Percentiles rank a stretch among this genome's conserved stretches.
Conservation (phyloP, 35 echinoderm and acorn worm species). For the Eucidaris tribuloides region DNA sequence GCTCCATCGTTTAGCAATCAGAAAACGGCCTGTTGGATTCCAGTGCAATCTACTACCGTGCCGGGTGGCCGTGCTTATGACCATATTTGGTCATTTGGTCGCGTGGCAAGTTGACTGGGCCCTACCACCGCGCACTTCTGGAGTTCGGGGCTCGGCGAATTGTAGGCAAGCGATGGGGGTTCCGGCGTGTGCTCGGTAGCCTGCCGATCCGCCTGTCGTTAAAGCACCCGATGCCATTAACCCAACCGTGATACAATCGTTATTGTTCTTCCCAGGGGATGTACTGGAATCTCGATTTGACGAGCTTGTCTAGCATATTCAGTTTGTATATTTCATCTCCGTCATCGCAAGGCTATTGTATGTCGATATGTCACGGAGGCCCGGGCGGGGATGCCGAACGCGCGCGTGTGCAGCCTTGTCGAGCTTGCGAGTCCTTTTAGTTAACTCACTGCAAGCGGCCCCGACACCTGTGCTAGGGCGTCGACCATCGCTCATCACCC, state of each 20-base stretch:
- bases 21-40: conserved; percentile 36
- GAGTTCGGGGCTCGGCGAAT: no score
- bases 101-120: conserved; percentile 8
- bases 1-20: background rate
- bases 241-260: no score
- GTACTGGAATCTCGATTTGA: no score
- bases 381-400: background rate
- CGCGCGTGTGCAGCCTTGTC: background rate
- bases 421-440: background rate
- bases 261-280: no score
- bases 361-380: no score
- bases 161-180: no score
- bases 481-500: background rate
- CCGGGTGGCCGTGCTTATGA: conserved; percentile 31
- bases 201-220: no score
- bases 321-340: no score
- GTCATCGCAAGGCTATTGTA: no score
- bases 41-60: background rate
- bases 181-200: no score
- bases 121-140: conserved; percentile 1
- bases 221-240: no score
- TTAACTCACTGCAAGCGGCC: background rate
- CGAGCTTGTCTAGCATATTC: no score
- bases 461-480: background rate
- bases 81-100: conserved; percentile 37